These are phyloP conservation scores for Parus major DNA, from an alignment of 2,113 vertebrate genomes.

Conservation along the genomic window DNA sequence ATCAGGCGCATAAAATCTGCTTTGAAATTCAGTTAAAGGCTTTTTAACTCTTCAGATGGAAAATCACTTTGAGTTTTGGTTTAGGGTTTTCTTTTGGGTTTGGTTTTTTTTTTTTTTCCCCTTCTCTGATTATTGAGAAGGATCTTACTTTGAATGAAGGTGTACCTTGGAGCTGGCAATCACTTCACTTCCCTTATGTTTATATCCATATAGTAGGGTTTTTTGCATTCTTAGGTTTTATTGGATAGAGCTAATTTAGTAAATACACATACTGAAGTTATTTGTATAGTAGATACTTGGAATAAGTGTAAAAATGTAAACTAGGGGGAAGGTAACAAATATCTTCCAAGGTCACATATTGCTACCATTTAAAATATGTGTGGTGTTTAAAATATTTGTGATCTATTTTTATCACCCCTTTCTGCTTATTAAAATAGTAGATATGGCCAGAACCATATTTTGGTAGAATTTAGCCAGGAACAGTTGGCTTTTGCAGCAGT, in stretches of 20 bases:
- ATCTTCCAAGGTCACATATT: neutral
- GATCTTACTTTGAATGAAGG: neutral
- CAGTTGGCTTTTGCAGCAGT: neutral
- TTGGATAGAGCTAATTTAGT: neutral
- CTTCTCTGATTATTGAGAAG: neutral
- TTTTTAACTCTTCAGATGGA: neutral
- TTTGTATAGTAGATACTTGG: neutral
- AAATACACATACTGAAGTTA: neutral
- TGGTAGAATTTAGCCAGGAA: neutral
- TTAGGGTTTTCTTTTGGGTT: neutral
- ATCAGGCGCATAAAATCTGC: neutral
- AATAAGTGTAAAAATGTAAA: neutral
- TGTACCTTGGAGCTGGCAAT: neutral
- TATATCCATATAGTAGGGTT: neutral
- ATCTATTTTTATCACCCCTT: neutral
- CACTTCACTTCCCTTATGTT: neutral
- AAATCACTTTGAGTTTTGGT: neutral
- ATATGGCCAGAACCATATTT: neutral
- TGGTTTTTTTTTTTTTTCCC: rapidly evolving
- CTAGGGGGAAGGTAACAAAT: neutral
- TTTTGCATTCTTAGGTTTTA: neutral
- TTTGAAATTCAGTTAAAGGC: neutral
- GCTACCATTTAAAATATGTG: neutral
- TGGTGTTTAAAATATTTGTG: neutral
- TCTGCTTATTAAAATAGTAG: neutral